Evolutionary conservation across 1,140 invertebrate genomes (phyloP).

Genomic region (Hycleus cichorii): DNA sequence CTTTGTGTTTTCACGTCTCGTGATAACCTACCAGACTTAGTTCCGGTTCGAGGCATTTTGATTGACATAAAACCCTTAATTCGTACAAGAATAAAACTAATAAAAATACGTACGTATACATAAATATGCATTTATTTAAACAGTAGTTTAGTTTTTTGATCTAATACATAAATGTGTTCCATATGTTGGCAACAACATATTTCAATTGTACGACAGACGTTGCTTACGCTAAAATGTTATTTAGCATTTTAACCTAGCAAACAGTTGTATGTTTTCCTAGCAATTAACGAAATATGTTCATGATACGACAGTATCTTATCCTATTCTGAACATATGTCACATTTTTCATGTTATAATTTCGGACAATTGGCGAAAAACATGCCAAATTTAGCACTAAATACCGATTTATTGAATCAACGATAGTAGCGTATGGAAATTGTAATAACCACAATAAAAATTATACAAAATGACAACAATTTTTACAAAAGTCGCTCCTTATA

Average conservation of each 20-base stretch:
- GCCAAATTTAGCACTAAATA: too few species aligned
- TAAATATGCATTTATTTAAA: constrained; percentile 25
- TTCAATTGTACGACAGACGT: constrained; percentile 23
- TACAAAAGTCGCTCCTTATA: too few species aligned
- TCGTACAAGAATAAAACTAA: constrained; percentile 6
- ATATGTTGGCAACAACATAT: constrained; percentile 23
- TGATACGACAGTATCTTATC: constrained; percentile 27
- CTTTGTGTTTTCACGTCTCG: too few species aligned
- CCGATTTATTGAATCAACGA: too few species aligned
- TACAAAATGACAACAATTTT: too few species aligned
- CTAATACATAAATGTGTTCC: constrained; percentile 17
- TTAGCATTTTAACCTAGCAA: constrained; percentile 18
- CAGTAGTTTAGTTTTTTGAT: constrained; percentile 14
- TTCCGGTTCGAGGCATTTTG: constrained; percentile 18
- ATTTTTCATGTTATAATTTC: constrained; percentile 5
- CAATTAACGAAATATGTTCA: constrained; percentile 25
- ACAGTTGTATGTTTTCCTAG: constrained; percentile 22
- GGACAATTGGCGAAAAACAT: too few species aligned
- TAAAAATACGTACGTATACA: constrained; percentile 7
- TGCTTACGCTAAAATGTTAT: constrained; percentile 21
- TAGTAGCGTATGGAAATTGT: too few species aligned
- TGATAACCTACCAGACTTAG: constrained; percentile 1
- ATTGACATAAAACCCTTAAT: constrained; percentile 22
- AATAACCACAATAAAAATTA: too few species aligned
- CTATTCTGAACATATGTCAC: constrained; percentile 25